These are phyloP conservation scores for Polypterus senegalus DNA, from an alignment of 2,113 vertebrate species.

Conservation along the genomic window DNA sequence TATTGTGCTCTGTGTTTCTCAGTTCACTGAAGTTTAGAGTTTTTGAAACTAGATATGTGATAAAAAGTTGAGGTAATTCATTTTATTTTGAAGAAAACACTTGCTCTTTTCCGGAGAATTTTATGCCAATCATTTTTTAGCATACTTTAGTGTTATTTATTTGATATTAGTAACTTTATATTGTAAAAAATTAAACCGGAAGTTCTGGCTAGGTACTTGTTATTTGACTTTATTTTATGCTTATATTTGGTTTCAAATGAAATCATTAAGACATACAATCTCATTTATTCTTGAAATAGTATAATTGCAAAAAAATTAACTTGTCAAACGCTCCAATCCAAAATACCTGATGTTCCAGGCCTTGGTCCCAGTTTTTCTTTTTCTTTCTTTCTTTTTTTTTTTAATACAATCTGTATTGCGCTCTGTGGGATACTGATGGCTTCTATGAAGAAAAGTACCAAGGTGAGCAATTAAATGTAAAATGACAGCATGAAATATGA, in stretches of 20 bases:
- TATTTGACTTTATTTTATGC: constrained; percentile 6
- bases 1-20: too few relatives aligned
- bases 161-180: too few relatives aligned
- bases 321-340: constrained; percentile 64
- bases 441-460: constrained; percentile 65
- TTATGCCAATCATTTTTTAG: too few relatives aligned
- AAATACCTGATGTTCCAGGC: constrained; percentile 58
- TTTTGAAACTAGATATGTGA: too few relatives aligned
- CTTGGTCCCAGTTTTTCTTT: constrained; percentile 56
- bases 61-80: too few relatives aligned
- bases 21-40: too few relatives aligned
- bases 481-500: constrained; percentile 76
- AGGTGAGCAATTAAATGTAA: constrained; percentile 70
- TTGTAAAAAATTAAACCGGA: too few relatives aligned
- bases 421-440: constrained; percentile 73
- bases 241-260: constrained; percentile 25
- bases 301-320: constrained; percentile 66
- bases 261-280: constrained; percentile 49
- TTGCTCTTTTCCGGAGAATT: too few relatives aligned
- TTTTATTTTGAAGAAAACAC: too few relatives aligned
- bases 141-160: too few relatives aligned
- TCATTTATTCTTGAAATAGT: constrained; percentile 66
- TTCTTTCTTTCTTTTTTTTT: constrained; percentile 53
- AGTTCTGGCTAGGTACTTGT: too few relatives aligned
- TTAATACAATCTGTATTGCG: constrained; percentile 58